Percentiles rank a stretch among this genome's conserved stretches.
Conservation (phyloP, 1,140 invertebrate genomes). For the Lepidurus packardi region DNA sequence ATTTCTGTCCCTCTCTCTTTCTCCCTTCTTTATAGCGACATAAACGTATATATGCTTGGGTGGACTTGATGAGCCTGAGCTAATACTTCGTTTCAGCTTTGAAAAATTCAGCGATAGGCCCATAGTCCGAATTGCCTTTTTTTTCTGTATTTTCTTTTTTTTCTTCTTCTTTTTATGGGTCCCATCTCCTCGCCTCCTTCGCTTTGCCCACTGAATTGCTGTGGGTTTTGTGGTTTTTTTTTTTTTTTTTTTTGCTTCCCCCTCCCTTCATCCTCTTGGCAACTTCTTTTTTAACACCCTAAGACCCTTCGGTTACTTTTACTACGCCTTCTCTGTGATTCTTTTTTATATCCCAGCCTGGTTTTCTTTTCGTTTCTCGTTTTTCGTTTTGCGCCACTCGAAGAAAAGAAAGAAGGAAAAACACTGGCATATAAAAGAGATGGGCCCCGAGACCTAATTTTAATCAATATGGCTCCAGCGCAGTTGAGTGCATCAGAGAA, state of each 20-base stretch:
- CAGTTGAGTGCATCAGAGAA: constrained; percentile 8
- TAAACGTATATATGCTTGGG: background rate
- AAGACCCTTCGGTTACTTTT: background rate
- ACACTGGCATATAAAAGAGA: background rate
- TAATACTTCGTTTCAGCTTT: background rate
- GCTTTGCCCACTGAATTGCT: background rate
- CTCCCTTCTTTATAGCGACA: too few species aligned
- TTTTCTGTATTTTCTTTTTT: background rate
- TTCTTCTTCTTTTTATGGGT: background rate
- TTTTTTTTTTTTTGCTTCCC: background rate
- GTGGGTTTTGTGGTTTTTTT: background rate
- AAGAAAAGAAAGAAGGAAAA: background rate
- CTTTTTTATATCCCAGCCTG: background rate
- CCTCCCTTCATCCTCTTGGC: background rate
- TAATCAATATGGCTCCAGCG: constrained; percentile 3
- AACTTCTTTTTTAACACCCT: background rate
- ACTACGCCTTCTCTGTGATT: background rate
- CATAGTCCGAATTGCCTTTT: constrained; percentile 2
- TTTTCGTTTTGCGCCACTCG: background rate
- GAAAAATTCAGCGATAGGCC: background rate
- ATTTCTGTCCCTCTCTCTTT: too few species aligned
- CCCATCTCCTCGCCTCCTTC: background rate
- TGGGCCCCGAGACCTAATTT: background rate
- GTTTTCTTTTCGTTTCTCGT: background rate
- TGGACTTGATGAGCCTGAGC: background rate